Percentiles rank a stretch among this genome's conserved stretches.
Evolutionary conservation across 2,797 vertebrate genomes (phyloP).

Genomic region (Pseudochaenichthys georgianus): DNA sequence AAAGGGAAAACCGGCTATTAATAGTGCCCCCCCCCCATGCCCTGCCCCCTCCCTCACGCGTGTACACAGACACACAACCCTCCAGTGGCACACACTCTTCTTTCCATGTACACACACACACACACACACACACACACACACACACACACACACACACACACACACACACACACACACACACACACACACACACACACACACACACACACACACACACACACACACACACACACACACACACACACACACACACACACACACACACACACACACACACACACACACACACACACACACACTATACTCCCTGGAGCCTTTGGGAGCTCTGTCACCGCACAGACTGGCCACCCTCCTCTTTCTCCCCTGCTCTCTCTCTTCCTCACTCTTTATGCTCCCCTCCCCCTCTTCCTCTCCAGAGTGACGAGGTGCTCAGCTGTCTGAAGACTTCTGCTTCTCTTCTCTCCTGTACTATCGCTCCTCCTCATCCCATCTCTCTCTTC

Average conservation of each 20-base stretch:
- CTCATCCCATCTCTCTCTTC: not conserved
- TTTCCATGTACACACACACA: conserved; percentile 2
- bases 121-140: no score
- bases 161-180: conserved; percentile 11
- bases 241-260: no score
- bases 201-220: no score
- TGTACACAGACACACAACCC: conserved; percentile 36
- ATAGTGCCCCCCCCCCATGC: conserved; percentile 62
- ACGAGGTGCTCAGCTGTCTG: conserved; percentile 58
- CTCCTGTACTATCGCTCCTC: not conserved
- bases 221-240: no score
- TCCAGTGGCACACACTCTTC: conserved; percentile 41
- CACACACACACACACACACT: conserved; percentile 12
- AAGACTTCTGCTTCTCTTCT: conserved; percentile 41
- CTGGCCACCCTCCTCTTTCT: conserved; percentile 14
- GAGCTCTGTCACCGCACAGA: conserved; percentile 54
- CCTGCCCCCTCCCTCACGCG: conserved; percentile 35
- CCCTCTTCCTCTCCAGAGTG: conserved; percentile 44
- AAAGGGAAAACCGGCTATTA: conserved; percentile 75
- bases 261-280: no score
- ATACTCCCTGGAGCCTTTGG: conserved; percentile 53
- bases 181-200: no score
- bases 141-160: not conserved
- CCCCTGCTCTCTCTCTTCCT: conserved; percentile 12
- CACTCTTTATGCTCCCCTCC: conserved; percentile 20